Percentiles rank a stretch among this genome's conserved stretches.
Conservation (phyloP, 2,113 vertebrate genomes). For the Clarias batrachus region DNA sequence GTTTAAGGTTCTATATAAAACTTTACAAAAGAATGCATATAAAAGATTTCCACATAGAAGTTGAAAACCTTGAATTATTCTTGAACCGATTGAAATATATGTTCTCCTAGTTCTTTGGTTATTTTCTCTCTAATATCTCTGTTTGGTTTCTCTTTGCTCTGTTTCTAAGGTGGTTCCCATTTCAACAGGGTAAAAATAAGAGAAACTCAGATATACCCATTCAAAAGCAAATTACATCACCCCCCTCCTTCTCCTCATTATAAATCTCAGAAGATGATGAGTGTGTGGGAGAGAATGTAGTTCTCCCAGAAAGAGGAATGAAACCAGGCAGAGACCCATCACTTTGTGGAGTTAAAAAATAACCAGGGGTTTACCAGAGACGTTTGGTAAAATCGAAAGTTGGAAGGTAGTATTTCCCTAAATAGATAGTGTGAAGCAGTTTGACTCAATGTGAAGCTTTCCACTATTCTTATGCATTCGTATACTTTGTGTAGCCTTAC, state of each 20-base stretch:
- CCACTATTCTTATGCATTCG: neutral
- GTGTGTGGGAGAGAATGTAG: neutral
- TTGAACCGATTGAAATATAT: neutral
- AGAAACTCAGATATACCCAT: constrained; percentile 7
- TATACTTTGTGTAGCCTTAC: neutral
- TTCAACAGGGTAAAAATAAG: neutral
- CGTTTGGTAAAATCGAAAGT: neutral
- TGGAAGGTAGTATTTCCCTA: neutral
- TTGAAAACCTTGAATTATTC: neutral
- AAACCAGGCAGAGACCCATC: neutral
- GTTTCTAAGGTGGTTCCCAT: constrained; percentile 6
- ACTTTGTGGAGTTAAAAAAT: neutral
- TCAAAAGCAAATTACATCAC: constrained; percentile 1
- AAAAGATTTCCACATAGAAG: neutral
- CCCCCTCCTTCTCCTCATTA: neutral
- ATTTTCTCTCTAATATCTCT: neutral
- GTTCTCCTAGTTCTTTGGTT: neutral
- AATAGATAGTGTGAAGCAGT: neutral
- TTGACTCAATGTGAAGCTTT: neutral
- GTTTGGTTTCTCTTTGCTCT: constrained; percentile 10
- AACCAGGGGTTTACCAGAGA: neutral
- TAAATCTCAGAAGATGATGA: constrained; percentile 17
- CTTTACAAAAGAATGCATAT: neutral
- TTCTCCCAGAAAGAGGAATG: neutral
- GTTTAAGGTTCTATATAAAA: neutral